phyloP scores from a whole-genome alignment of 30 jellyfish, hydroid and myxozoan genomes.

The Chrysaora quinquecirrha region DNA sequence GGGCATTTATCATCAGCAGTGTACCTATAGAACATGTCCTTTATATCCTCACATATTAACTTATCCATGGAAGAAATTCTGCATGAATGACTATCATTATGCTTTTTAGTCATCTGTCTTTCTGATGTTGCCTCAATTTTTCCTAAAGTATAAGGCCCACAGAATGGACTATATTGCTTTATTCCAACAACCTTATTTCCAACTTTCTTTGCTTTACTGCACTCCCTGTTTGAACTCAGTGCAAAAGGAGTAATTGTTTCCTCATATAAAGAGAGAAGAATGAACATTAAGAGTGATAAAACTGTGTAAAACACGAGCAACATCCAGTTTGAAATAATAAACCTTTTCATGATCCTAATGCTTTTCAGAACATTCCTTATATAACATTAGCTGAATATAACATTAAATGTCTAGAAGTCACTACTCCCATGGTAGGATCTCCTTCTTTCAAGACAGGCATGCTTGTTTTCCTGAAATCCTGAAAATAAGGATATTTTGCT shows the following conservation, averaged over 20 bases:
- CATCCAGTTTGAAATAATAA: not conserved
- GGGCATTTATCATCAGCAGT: not conserved
- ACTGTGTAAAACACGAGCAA: not conserved
- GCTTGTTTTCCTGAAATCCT: no score
- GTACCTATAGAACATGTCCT: not conserved
- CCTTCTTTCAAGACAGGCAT: no score
- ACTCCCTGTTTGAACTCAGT: no score
- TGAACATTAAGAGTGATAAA: not conserved
- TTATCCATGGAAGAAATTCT: not conserved
- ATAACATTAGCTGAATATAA: no score
- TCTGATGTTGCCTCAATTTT: not conserved
- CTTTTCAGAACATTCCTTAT: not conserved
- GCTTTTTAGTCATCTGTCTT: not conserved
- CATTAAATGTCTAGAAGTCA: no score
- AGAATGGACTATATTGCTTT: conserved; percentile 43
- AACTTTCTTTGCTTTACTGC: no score
- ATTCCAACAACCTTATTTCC: not conserved
- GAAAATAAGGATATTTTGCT: no score
- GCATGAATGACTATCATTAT: not conserved
- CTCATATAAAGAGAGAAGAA: not conserved
- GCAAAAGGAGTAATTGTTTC: no score
- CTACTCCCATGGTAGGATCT: no score
- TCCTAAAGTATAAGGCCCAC: conserved; percentile 50
- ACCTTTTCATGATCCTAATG: not conserved
- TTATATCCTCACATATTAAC: not conserved